These are phyloP conservation scores for Microhierax caerulescens DNA, from an alignment of 2,797 vertebrate species.

Conservation along the genomic window DNA sequence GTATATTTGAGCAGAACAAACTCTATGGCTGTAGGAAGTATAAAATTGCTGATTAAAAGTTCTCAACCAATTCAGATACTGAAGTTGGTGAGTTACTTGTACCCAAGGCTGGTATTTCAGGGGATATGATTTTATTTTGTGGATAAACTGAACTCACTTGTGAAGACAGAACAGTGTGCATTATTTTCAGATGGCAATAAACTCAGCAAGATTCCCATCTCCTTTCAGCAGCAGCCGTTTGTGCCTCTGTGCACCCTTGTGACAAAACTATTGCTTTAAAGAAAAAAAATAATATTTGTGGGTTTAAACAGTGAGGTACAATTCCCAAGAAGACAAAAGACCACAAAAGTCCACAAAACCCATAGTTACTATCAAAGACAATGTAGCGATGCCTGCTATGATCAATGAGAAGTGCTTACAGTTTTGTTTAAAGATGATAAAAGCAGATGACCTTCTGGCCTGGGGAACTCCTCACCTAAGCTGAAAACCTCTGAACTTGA, in stretches of 20 bases:
- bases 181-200: neutral
- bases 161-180: neutral
- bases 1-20: neutral
- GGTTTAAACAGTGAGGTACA: neutral
- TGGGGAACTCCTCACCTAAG: neutral
- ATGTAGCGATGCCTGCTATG: neutral
- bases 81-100: neutral
- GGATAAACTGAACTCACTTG: neutral
- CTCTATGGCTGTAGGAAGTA: neutral
- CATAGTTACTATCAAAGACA: neutral
- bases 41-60: neutral
- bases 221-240: neutral
- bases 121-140: neutral
- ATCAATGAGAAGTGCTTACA: neutral
- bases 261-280: neutral
- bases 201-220: fast-evolving
- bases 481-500: neutral
- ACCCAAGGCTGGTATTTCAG: neutral
- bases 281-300: neutral
- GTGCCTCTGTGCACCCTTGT: neutral
- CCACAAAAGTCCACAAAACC: neutral
- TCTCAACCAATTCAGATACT: neutral
- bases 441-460: neutral
- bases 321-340: neutral
- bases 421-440: neutral